These are phyloP conservation scores for Catagonus wagneri DNA, from an alignment of 2,113 vertebrate genomes.

Conservation along the genomic window DNA sequence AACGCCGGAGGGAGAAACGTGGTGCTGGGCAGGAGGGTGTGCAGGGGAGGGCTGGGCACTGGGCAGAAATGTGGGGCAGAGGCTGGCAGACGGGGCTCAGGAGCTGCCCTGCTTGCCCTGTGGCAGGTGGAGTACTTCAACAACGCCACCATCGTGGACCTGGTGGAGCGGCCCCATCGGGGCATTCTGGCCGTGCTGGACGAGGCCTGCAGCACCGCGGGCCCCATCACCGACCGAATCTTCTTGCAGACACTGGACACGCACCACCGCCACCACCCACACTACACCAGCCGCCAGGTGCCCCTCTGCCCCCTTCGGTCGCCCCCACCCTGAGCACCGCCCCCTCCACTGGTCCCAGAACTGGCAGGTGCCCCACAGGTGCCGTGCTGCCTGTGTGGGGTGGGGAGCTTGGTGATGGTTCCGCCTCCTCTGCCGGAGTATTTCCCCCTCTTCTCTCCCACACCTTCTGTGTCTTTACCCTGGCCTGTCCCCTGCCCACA, in stretches of 20 bases:
- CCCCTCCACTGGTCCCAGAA: neutral
- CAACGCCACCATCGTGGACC: constrained; percentile 95
- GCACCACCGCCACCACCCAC: constrained; percentile 93
- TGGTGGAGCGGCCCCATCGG: constrained; percentile 94
- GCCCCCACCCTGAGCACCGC: neutral
- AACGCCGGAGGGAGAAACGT: neutral
- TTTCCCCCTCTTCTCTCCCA: neutral
- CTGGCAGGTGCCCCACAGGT: fast-evolving
- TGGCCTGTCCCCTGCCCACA: constrained; percentile 68
- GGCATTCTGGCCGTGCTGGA: constrained; percentile 95
- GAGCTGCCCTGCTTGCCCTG: neutral
- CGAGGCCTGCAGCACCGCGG: constrained; percentile 93
- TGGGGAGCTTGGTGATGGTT: no score
- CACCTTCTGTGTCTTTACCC: neutral
- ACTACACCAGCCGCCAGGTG: constrained; percentile 96
- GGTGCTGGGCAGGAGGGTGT: fast-evolving
- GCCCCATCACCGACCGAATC: constrained; percentile 92
- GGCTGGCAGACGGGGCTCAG: fast-evolving
- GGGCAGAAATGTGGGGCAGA: fast-evolving
- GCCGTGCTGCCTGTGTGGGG: neutral
- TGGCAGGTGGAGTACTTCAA: constrained; percentile 95
- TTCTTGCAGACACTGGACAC: constrained; percentile 94
- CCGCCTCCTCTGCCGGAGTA: neutral
- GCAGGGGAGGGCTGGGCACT: fast-evolving
- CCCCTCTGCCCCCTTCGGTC: neutral